Base-by-base conservation (phyloP, 2,797 vertebrate genomes). In the Cossypha caffra region DNA sequence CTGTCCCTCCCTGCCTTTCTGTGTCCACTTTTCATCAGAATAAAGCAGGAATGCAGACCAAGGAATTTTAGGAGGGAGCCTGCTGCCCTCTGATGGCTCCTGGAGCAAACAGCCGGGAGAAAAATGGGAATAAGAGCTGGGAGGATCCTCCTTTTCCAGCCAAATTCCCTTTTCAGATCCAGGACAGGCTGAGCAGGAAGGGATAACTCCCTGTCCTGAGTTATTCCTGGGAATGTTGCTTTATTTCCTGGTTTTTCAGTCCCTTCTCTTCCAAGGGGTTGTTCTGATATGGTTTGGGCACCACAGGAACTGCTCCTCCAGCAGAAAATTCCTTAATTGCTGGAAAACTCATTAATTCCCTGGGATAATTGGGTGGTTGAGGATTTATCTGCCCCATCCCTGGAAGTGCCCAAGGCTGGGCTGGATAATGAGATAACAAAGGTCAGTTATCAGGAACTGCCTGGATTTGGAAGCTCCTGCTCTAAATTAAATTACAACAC, bases 71-170 rank as follows among this genome's bases (percentile, higher is more conserved):
- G 38, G 92, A 78, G 96, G 93, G 92, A 24, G 78, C 63, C 66
- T 97, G 96, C 96, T 97, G 95, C 96, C 95, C 93, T 96, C 97
- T 88, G 13, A 78, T 71, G 97, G 95, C 23, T 86, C 69, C 63
- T 2, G 19, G 29, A 26, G 55, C 5, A 50, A 95, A 97, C 16
- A 79, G 63, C 76, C 38, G 5, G 16, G 21, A 88, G 66, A 24
- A 78, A 52, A 52, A 52, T 19, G 29, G 51, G 51, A 52, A 52
- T 52, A 50, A 58, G 16, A 19, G 12, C 58, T 8, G 23, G 19
- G 48, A 52, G 14, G 2, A 51, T 62, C 8, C 31, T 16, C 5
- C 7, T 52, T 29, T 16, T 8, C 20, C 7, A 37, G 14, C 8
- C 15, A 16, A 76, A 33, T 21, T 43, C 31, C 33, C 19, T 26